Conservation (phyloP, 2,113 vertebrate species). For the Notarius lentiginosus region DNA sequence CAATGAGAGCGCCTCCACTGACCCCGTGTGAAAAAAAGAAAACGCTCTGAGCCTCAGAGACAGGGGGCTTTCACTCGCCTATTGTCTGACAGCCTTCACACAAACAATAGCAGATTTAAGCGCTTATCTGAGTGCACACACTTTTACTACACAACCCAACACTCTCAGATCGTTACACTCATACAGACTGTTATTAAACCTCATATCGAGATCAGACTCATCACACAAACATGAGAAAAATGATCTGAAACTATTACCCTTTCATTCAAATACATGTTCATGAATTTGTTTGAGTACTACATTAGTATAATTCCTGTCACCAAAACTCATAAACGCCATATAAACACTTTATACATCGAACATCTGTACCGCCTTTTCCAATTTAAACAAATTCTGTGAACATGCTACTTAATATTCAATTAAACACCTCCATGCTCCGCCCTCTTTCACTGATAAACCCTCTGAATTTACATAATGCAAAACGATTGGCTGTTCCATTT, state of each 20-base stretch:
- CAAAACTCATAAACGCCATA: too few species aligned
- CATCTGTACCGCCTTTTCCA: not conserved
- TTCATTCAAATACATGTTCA: not conserved
- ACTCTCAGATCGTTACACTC: not conserved
- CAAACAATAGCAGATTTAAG: slow-evolving; percentile 63
- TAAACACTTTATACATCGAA: too few species aligned
- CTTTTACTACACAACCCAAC: not conserved
- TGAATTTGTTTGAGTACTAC: not conserved
- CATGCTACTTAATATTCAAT: not conserved
- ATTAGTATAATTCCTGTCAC: too few species aligned
- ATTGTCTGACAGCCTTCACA: slow-evolving; percentile 66
- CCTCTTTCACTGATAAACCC: not conserved
- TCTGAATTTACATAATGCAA: not conserved
- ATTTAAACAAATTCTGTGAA: not conserved
- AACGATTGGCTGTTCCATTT: not conserved
- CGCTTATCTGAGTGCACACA: slow-evolving; percentile 25
- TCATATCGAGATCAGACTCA: not conserved
- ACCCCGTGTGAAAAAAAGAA: slow-evolving; percentile 58
- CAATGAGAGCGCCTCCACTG: slow-evolving; percentile 68
- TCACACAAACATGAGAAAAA: not conserved
- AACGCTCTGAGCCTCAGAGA: slow-evolving; percentile 64
- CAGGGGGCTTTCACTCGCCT: slow-evolving; percentile 50
- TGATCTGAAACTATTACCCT: not conserved
- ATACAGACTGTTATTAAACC: not conserved
- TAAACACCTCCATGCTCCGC: not conserved